Base-by-base conservation (phyloP, 2,113 vertebrate genomes). In the Pionites leucogaster region DNA sequence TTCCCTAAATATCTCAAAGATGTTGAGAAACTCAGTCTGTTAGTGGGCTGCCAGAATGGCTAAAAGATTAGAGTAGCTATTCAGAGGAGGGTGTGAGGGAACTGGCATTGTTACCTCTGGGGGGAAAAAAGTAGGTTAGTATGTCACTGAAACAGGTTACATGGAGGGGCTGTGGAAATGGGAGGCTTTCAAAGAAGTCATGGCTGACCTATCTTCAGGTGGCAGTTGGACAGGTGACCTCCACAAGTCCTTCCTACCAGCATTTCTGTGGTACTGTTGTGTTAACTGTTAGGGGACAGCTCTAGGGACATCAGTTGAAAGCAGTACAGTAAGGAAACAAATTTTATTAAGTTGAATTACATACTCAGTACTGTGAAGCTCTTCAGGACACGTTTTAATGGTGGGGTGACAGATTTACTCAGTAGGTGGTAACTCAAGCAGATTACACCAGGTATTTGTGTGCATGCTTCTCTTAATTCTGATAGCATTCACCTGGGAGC, bases 391-490 rank as follows among this genome's bases (percentile, higher is more conserved):
- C 27, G 1, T 76, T 82, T 39, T 42, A 55, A 15, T 75, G 82
- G 63, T 49, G 59, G 57, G 91, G 65, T 93, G 94, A 93, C 83
- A 89, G 92, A 84, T 95, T 82, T 89, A 82, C 74, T 92, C 65
- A 6, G 83, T 29, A 3, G 78, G 42, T 71, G 88, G 74, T 29
- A 91, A 75, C 77, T 92, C 39, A 17, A 64, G 91, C 92, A 84
- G 46, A 88, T 92, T 83, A 29, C 82, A 81, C 24, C 86, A 94
- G 86, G 67, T 93, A 59, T 24, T 77, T 91, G 71, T 92, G 81
- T 86, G 83, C 42, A 39, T 37, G 81, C 88, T 84, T 86, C 80
- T 92, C 88, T 96, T 93, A 42, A 90, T 90, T 97, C 82, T 80
- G 57, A 37, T 8, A 75, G 60, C 19, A 7, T 82, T 95, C 86